Conservation (phyloP, 2,113 vertebrate genomes). For the Callionymus lyra region DNA sequence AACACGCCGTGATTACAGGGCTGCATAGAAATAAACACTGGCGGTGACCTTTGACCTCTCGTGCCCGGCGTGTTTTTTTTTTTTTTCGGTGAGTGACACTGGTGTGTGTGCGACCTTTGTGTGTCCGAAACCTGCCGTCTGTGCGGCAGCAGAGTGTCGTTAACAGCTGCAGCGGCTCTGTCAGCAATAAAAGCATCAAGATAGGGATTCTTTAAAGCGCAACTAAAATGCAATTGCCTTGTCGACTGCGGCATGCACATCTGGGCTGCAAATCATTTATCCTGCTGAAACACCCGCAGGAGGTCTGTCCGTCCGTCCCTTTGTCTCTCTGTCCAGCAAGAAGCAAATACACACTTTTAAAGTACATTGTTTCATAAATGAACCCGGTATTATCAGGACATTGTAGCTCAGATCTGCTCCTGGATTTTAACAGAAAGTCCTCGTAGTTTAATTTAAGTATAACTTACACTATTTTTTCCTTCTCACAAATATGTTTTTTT, state of each 20-base stretch:
- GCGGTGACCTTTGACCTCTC: constrained; percentile 6
- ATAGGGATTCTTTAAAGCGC: background rate
- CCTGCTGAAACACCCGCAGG: background rate
- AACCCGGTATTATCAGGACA: no score
- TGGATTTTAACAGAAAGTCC: no score
- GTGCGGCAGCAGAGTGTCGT: constrained; percentile 3
- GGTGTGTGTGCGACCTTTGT: constrained; percentile 7
- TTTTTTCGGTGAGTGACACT: constrained; percentile 1
- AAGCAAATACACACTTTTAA: no score
- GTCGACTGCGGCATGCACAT: no score
- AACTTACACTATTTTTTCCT: no score
- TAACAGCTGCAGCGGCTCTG: constrained; percentile 3
- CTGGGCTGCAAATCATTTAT: no score
- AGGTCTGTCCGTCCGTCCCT: no score
- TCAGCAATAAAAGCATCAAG: background rate
- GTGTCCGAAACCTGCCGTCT: constrained; percentile 10
- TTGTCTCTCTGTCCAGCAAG: no score
- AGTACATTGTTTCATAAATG: no score
- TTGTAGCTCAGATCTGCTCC: no score
- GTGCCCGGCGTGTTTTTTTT: background rate
- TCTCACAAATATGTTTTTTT: no score
- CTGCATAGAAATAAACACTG: background rate
- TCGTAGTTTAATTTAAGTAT: no score
- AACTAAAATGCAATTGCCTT: background rate
- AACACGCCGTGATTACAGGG: constrained; percentile 3